phyloP scores from a whole-genome alignment of 1,140 invertebrate genomes.

The Calosoma granatense region DNA sequence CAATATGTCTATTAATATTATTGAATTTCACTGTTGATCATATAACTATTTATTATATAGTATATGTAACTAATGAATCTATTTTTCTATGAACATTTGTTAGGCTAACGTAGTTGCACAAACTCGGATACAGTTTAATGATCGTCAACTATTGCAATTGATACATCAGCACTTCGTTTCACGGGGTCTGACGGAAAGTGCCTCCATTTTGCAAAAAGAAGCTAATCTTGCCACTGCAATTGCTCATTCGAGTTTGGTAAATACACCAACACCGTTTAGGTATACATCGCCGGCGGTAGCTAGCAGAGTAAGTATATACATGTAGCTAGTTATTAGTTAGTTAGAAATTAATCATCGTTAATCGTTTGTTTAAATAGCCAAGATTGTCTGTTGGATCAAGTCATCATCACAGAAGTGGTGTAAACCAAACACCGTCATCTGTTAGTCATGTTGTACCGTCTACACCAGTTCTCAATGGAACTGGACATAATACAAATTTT shows the following conservation, averaged over 20 bases:
- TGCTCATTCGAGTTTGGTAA: conserved; percentile 30
- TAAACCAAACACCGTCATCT: not conserved
- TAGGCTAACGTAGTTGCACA: conserved; percentile 91
- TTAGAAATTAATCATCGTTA: not conserved
- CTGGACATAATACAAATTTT: not conserved
- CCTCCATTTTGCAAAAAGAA: conserved; percentile 63
- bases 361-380: not conserved
- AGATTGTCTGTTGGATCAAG: not conserved
- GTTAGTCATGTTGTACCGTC: not conserved
- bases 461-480: not conserved
- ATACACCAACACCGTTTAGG: conserved; percentile 44
- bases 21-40: conserved; percentile 9
- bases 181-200: conserved; percentile 65
- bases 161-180: conserved; percentile 79
- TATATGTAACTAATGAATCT: no score
- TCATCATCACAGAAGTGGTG: not conserved
- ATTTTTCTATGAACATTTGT: conserved; percentile 17
- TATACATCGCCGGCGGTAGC: conserved; percentile 38
- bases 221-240: conserved; percentile 45
- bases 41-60: no score
- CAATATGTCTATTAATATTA: conserved; percentile 8
- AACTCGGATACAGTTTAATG: conserved; percentile 88
- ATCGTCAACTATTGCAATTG: conserved; percentile 82
- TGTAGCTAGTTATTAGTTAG: not conserved
- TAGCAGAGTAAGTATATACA: conserved; percentile 27